phyloP scores from a whole-genome alignment of 2,113 vertebrate genomes.

The Pluvianellus socialis region DNA sequence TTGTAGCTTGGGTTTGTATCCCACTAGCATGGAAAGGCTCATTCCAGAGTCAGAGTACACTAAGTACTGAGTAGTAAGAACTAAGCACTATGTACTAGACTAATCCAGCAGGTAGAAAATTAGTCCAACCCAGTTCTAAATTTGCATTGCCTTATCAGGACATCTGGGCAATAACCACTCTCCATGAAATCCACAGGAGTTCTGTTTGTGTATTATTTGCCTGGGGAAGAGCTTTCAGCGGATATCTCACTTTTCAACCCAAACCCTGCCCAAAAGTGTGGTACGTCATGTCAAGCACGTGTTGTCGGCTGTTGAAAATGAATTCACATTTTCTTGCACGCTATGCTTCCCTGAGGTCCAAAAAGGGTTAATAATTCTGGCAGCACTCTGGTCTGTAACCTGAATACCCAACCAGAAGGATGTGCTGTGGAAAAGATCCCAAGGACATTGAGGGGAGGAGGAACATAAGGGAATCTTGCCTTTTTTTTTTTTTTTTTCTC shows the following conservation, averaged over 20 bases:
- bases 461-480: neutral
- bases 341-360: neutral
- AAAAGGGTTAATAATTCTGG: neutral
- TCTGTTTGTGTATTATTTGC: neutral
- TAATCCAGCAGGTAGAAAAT: neutral
- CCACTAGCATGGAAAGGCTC: neutral
- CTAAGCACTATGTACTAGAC: too few relatives aligned
- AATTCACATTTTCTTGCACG: neutral
- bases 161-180: neutral
- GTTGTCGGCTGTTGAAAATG: neutral
- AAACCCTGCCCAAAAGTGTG: neutral
- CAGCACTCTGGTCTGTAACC: neutral
- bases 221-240: neutral
- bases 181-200: neutral
- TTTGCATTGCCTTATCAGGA: neutral
- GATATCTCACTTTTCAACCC: neutral
- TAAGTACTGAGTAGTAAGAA: neutral
- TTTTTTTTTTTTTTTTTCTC: neutral
- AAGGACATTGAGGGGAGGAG: neutral
- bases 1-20: accelerated
- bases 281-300: accelerated
- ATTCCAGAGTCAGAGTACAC: neutral
- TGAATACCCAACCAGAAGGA: neutral
- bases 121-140: neutral
- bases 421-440: neutral